Conservation (phyloP, 2,113 vertebrate genomes). For the Rhineura floridana region DNA sequence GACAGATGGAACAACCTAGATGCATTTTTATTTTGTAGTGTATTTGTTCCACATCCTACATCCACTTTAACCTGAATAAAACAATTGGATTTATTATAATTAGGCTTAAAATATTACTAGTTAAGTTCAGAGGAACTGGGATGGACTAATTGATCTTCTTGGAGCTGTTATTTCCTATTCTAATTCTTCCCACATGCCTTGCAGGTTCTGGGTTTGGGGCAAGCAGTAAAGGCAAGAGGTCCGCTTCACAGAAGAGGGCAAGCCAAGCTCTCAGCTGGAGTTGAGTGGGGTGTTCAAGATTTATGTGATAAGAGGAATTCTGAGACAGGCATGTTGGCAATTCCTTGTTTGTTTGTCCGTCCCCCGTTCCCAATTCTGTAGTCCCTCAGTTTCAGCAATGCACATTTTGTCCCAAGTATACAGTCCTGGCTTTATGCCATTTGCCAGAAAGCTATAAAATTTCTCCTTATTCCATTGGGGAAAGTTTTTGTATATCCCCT, state of each 20-base stretch:
- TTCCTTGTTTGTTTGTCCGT: not conserved
- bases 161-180: not conserved
- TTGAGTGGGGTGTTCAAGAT: not conserved
- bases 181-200: not conserved
- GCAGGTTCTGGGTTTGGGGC: not conserved
- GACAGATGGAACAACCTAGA: not conserved
- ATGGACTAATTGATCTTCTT: not conserved
- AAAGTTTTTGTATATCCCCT: constrained; percentile 43
- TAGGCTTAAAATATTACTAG: not conserved
- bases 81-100: not conserved
- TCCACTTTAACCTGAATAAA: not conserved
- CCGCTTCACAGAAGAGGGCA: not conserved
- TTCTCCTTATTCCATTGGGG: constrained; percentile 54
- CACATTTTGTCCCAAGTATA: not conserved
- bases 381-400: not conserved
- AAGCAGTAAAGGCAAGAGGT: not conserved
- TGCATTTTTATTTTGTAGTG: not conserved
- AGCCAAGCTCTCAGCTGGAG: not conserved
- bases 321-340: not conserved
- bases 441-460: not conserved
- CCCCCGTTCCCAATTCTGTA: not conserved
- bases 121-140: not conserved
- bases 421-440: rapidly evolving
- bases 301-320: not conserved
- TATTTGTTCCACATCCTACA: not conserved